Conservation (phyloP, 2,888 invertebrate species). For the Eretmocerus hayati region DNA sequence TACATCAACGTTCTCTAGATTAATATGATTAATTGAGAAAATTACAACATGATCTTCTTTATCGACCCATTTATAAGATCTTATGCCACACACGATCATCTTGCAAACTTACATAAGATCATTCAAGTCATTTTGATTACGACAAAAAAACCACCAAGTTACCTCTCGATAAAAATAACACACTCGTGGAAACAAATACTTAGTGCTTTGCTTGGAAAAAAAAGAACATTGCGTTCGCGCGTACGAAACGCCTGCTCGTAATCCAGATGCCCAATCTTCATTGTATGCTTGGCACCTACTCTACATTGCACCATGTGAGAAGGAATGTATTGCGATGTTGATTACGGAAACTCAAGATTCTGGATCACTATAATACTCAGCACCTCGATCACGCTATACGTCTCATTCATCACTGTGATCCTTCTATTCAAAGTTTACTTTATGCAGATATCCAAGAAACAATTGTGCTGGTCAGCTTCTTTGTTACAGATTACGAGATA, state of each 20-base stretch:
- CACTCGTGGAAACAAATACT: background rate
- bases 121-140: background rate
- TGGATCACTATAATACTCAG: too few relatives aligned
- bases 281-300: constrained; percentile 3
- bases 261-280: constrained; percentile 17
- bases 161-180: background rate
- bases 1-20: too few relatives aligned
- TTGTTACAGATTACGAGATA: too few relatives aligned
- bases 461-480: too few relatives aligned
- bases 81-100: background rate
- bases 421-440: too few relatives aligned
- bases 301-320: background rate
- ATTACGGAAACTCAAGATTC: too few relatives aligned
- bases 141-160: background rate
- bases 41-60: constrained; percentile 6
- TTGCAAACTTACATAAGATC: constrained; percentile 7
- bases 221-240: background rate
- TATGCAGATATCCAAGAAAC: too few relatives aligned
- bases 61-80: constrained; percentile 3
- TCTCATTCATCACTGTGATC: too few relatives aligned
- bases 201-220: background rate
- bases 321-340: too few relatives aligned
- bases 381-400: too few relatives aligned
- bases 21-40: too few relatives aligned
- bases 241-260: too few relatives aligned